Base-by-base conservation (phyloP, 2,888 invertebrate species). In the Melieria crassipennis region DNA sequence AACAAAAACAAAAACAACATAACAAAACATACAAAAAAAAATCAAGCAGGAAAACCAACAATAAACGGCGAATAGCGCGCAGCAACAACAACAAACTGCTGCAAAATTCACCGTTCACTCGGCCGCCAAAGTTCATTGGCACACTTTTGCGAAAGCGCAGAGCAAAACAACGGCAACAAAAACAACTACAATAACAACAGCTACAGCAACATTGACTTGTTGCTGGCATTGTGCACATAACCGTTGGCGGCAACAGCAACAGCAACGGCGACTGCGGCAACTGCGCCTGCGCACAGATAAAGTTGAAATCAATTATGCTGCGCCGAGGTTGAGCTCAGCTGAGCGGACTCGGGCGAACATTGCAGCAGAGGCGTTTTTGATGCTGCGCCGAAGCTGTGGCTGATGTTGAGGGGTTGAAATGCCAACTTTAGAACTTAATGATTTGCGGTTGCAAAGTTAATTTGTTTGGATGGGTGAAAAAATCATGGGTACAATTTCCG, bases 111-210 rank as follows among this genome's bases (percentile, higher is more conserved):
- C 75, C 80, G 80, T 79, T 80, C 80, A 80, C 78, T 80, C 80
- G 80, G 80, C 79, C 81, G 79, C 72, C 76, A 70, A 76, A 80
- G 81, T 81, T 81, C 79, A 79, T 81, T 81, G 80, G 79, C 81
- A 81, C 77, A 81, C 81, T 79, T 81, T 79, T 79, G 10, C 42
- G 50, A 61, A 60, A 13, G 43, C 13, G 30, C 57, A 57, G 9
- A 61, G 45, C n/a, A 43, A 10, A 43, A 61, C 61, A 9, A 61
- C 61, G 11, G 45, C 45, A 61, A 61, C 46, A 46, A 43, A 10
- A 61, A 43, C 43, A 43, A 60, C 30, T 42, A 70, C 65, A 70
- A 60, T 55, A 50, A 47, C 43, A 64, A 48, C 69, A 70, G 63
- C 52, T 60, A 60, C 65, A 58, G 61, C 73, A 72, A 57, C 66